These are phyloP conservation scores for Escarpia spicata DNA, from an alignment of 2,888 invertebrate species.

Conservation along the genomic window DNA sequence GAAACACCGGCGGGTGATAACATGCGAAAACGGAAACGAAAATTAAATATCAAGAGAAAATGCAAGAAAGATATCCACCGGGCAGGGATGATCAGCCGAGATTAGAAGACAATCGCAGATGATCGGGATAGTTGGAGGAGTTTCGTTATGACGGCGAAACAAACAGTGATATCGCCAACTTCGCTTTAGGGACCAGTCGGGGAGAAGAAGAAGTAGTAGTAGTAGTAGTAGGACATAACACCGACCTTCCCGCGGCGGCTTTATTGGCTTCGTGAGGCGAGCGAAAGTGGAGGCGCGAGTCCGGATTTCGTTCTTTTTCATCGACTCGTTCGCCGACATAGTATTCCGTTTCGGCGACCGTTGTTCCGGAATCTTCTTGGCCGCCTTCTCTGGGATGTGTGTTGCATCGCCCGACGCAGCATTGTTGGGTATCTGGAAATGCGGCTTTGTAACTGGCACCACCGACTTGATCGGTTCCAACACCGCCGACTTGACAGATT, in stretches of 20 bases:
- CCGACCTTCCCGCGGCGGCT: slow-evolving; percentile 38
- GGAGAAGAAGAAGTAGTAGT: neutral
- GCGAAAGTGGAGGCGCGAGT: slow-evolving; percentile 33
- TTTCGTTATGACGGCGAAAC: no score
- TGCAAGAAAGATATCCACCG: no score
- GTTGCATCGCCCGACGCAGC: neutral
- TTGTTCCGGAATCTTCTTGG: slow-evolving; percentile 26
- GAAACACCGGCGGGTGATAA: no score
- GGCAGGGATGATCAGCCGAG: no score
- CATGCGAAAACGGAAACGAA: no score
- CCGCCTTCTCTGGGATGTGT: neutral
- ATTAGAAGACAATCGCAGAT: no score
- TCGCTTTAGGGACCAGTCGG: no score
- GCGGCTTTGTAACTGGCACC: slow-evolving; percentile 26
- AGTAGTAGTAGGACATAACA: neutral
- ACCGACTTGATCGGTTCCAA: slow-evolving; percentile 17
- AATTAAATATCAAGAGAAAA: no score
- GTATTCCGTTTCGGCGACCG: slow-evolving; percentile 8
- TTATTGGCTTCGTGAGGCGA: slow-evolving; percentile 38
- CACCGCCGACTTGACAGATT: slow-evolving; percentile 32
- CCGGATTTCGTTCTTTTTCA: neutral
- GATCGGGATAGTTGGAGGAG: no score
- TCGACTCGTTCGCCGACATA: neutral
- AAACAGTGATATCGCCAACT: no score
- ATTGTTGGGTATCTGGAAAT: slow-evolving; percentile 33